Evolutionary conservation across 2,797 vertebrate species (phyloP).

Genomic region (Coluber constrictor): DNA sequence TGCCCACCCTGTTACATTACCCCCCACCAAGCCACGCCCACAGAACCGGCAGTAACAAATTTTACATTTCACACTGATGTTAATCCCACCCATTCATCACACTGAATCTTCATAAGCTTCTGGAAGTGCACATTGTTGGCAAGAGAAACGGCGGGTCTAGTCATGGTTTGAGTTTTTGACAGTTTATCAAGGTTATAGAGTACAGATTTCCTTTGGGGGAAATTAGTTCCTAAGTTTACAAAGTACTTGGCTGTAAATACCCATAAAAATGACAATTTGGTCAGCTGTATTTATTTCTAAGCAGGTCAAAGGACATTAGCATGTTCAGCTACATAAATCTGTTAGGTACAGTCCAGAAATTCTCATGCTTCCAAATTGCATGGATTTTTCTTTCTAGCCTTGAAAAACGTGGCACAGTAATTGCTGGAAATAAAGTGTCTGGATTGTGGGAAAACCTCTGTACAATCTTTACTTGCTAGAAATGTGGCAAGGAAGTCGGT

Average conservation of each 20-base stretch:
- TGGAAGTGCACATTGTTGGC: conserved; percentile 48
- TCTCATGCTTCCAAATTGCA: conserved; percentile 57
- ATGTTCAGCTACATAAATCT: conserved; percentile 67
- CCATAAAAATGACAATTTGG: conserved; percentile 75
- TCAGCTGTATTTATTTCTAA: conserved; percentile 72
- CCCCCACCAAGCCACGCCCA: too few relatives aligned
- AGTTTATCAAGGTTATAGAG: conserved; percentile 68
- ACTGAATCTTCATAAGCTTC: conserved; percentile 19
- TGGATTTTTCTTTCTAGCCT: conserved; percentile 40
- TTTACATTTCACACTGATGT: background rate
- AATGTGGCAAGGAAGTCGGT: too few relatives aligned
- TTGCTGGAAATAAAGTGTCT: conserved; percentile 46
- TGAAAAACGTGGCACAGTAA: conserved; percentile 41
- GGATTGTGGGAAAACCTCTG: conserved; percentile 1
- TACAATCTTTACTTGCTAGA: too few relatives aligned
- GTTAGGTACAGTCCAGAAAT: conserved; percentile 46
- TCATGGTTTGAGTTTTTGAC: conserved; percentile 60
- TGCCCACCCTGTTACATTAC: too few relatives aligned
- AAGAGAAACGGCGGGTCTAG: conserved; percentile 49
- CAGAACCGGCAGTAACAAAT: too few relatives aligned
- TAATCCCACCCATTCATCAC: background rate
- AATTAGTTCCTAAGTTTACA: conserved; percentile 74
- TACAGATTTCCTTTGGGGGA: conserved; percentile 72
- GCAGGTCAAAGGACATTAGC: conserved; percentile 68
- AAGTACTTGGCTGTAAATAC: conserved; percentile 74